Conservation (phyloP, 2,888 invertebrate genomes). For the Oscheius sp. region DNA sequence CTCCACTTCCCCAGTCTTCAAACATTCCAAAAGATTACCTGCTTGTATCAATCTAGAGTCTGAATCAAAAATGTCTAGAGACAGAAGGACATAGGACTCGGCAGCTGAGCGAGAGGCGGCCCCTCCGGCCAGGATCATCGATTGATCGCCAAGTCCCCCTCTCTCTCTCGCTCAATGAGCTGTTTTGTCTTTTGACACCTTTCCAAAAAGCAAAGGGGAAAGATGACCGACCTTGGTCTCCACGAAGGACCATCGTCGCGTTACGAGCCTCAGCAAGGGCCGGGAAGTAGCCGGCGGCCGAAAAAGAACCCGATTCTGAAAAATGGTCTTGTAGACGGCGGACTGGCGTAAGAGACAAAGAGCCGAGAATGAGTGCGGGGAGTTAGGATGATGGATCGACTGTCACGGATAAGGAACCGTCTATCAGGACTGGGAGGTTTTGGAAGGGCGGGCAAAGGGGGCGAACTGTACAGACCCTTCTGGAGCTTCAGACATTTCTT, state of each 20-base stretch:
- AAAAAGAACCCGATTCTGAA: conserved; percentile 35
- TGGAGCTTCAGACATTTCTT: too few species aligned
- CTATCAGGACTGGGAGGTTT: neutral
- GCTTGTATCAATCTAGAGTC: too few species aligned
- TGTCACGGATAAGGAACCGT: neutral
- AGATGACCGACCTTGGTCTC: conserved; percentile 34
- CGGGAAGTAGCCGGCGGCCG: conserved; percentile 34
- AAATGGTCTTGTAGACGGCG: neutral
- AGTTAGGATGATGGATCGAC: conserved; percentile 10
- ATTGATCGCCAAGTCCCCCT: conserved; percentile 11
- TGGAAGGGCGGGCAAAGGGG: neutral
- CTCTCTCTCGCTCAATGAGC: neutral
- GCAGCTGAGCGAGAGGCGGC: conserved; percentile 27
- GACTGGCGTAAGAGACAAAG: neutral
- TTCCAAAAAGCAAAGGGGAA: conserved; percentile 1
- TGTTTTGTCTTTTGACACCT: conserved; percentile 16
- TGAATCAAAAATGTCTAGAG: too few species aligned
- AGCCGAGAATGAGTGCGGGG: conserved; percentile 1
- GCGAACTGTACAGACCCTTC: neutral
- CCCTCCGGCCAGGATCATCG: conserved; percentile 24
- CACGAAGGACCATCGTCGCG: conserved; percentile 33
- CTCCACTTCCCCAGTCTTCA: neutral
- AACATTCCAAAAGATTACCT: too few species aligned
- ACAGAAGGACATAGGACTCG: conserved; percentile 5
- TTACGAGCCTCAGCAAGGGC: conserved; percentile 14